These are phyloP conservation scores for Agriotes lineatus DNA, from an alignment of 2,888 invertebrate species.

Conservation along the genomic window DNA sequence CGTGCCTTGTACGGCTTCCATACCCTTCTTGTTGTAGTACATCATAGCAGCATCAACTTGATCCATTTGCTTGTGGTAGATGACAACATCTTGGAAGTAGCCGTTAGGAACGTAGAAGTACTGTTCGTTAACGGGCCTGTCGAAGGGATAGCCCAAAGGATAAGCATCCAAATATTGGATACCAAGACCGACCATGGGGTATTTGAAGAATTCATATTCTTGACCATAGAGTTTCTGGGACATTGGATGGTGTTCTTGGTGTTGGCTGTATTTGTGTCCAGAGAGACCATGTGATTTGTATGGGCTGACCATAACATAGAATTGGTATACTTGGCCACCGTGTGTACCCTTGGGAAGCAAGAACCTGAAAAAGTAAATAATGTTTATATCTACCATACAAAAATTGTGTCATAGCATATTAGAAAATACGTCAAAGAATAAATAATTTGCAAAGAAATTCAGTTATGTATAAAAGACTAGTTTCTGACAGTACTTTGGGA, in stretches of 20 bases:
- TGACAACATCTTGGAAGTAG: constrained; percentile 74
- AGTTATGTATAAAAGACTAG: no score
- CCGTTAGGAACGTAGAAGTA: constrained; percentile 77
- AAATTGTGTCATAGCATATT: no score
- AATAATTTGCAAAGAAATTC: no score
- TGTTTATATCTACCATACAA: neutral
- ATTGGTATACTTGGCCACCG: constrained; percentile 73
- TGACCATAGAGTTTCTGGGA: constrained; percentile 13
- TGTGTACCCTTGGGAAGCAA: constrained; percentile 77
- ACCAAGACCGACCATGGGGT: constrained; percentile 51
- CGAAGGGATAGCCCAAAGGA: constrained; percentile 81
- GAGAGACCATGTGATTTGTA: constrained; percentile 51
- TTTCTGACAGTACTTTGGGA: no score
- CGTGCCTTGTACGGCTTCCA: neutral
- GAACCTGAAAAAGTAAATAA: constrained; percentile 60
- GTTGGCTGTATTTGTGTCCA: neutral
- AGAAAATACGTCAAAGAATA: no score
- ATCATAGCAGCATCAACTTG: neutral
- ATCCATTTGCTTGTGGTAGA: constrained; percentile 70
- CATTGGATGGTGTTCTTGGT: neutral
- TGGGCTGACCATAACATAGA: constrained; percentile 68
- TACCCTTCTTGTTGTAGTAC: neutral
- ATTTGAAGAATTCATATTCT: constrained; percentile 39
- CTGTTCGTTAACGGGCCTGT: constrained; percentile 72
- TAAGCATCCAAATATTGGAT: constrained; percentile 67